phyloP scores from a whole-genome alignment of 2,888 invertebrate genomes.

The Adela reaumurella region DNA sequence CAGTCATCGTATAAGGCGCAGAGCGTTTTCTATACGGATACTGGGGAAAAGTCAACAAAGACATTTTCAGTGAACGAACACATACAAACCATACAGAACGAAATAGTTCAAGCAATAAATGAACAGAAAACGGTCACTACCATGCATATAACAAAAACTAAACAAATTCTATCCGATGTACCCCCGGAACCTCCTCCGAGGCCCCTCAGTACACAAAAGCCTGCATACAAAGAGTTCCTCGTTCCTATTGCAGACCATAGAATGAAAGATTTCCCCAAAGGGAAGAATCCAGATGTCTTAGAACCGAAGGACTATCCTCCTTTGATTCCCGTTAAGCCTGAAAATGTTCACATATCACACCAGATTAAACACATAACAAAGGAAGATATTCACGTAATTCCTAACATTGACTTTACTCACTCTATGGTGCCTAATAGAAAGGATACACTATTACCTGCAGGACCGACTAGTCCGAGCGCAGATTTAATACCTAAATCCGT shows the following conservation, averaged over 20 bases:
- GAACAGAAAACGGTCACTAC: constrained; percentile 9
- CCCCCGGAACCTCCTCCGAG: constrained; percentile 23
- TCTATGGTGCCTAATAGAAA: constrained; percentile 7
- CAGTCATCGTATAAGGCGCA: constrained; percentile 3
- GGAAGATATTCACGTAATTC: constrained; percentile 35
- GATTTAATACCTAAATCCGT: constrained; percentile 1
- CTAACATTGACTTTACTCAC: constrained; percentile 13
- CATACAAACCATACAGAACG: constrained; percentile 12
- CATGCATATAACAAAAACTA: constrained; percentile 1
- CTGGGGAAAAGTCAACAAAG: constrained; percentile 9
- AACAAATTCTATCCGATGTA: constrained; percentile 6
- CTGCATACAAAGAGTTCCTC: constrained; percentile 5
- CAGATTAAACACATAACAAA: constrained; percentile 36
- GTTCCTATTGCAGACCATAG: constrained; percentile 1
- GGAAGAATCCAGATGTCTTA: constrained; percentile 15
- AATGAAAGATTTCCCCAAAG: constrained; percentile 8
- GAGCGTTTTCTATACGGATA: constrained; percentile 13
- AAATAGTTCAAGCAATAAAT: constrained; percentile 12
- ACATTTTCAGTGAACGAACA: constrained; percentile 10
- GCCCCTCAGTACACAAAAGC: constrained; percentile 16
- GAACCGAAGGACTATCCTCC: constrained; percentile 30
- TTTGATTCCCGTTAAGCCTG: constrained; percentile 21
- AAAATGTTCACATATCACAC: constrained; percentile 25
- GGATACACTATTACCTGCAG: constrained; percentile 8
- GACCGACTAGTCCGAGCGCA: no score